Base-by-base conservation (phyloP, 2,888 invertebrate species). In the Phortica magna region DNA sequence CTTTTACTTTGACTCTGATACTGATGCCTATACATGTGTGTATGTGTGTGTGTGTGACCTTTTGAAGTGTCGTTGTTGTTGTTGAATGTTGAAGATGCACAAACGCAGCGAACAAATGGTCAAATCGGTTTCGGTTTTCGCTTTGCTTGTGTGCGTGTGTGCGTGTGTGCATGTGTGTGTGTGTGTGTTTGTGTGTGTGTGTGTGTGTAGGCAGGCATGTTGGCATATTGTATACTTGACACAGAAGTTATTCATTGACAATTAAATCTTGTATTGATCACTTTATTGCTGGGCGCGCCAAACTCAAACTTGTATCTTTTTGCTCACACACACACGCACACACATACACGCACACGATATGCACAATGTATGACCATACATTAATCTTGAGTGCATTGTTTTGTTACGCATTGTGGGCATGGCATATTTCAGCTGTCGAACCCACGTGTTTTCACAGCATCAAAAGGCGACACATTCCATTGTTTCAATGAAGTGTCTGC, bases 241-340 rank as follows among this genome's bases (percentile, higher is more conserved):
- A 48, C 48, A 12, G 48, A 48, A 48, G 17, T 68, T 67, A 57
- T 85, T 87, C 87, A 85, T 85, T 85, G 85, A 87, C 85, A 87
- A 85, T 85, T 85, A 85, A 87, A 81, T 78, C 78, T 79, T 76
- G 68, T 79, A 80, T 87, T 85, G 85, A 85, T 85, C 87, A 87
- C 87, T 85, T 87, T 81, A 87, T 85, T 85, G 87, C 84, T 53
- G 53, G 42, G 53, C 43, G 41, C 19, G 17, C 31, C 31, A 31
- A 31, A 31, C 31, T 31, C 31, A 31, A 31, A 31, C 31, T 31
- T 31, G 3, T 31, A 31, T 31, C 31, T 31, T 31, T 31, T 31
- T 31, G 31, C 31, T 31, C 31, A 4, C 31, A 4, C 31, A 31
- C 31, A 31, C 31, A 31, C 31, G 5, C 31, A 31, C 31, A 31